phyloP scores from a whole-genome alignment of 1,140 invertebrate genomes.

The Melipona quadrifasciata region DNA sequence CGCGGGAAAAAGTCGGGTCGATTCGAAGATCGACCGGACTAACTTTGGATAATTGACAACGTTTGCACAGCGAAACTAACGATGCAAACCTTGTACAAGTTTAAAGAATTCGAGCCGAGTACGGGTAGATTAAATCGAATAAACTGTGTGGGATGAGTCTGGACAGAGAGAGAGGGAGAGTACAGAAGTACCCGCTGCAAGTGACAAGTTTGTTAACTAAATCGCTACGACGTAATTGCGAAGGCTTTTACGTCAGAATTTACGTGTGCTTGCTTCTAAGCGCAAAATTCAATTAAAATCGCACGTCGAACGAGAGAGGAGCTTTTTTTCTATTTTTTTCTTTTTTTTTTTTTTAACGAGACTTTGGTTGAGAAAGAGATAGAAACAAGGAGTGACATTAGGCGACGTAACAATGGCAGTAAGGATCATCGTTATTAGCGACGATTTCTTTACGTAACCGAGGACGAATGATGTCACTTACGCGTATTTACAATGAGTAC shows the following conservation, averaged over 20 bases:
- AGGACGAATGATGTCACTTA: conserved; percentile 76
- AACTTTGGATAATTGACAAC: background rate
- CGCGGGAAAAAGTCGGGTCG: background rate
- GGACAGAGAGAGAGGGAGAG: background rate
- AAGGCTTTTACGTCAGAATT: background rate
- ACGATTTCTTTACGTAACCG: conserved; percentile 73
- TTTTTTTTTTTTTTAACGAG: background rate
- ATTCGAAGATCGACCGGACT: background rate
- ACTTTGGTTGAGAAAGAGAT: background rate
- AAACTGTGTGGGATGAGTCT: background rate
- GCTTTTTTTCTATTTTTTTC: too few species aligned
- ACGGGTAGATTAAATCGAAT: background rate
- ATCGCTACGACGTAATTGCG: background rate
- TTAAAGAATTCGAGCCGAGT: background rate
- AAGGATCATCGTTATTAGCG: conserved; percentile 56
- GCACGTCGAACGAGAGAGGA: too few species aligned
- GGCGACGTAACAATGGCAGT: background rate
- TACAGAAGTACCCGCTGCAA: background rate
- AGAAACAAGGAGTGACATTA: background rate
- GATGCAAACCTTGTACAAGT: too few species aligned
- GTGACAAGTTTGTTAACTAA: conserved; percentile 24
- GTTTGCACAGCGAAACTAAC: background rate
- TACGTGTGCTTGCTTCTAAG: too few species aligned
- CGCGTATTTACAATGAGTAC: conserved; percentile 60
- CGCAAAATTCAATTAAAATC: background rate